These are phyloP conservation scores for Nomia melanderi DNA, from an alignment of 1,140 invertebrate species.

Conservation along the genomic window DNA sequence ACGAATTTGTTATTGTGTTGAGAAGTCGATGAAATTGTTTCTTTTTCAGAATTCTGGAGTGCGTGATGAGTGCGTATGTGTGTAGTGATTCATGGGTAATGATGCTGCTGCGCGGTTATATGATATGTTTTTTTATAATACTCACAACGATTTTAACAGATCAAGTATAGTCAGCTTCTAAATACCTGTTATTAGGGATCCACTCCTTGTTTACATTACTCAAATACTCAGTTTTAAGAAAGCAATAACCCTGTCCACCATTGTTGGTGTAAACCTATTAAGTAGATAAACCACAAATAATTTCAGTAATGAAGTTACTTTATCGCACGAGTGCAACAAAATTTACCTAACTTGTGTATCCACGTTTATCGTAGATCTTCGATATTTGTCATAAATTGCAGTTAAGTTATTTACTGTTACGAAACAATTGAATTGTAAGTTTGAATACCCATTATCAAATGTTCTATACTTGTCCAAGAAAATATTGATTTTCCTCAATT, in stretches of 20 bases:
- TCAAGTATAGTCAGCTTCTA: not conserved
- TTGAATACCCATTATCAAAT: not conserved
- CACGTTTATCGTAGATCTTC: not conserved
- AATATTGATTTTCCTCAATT: not conserved
- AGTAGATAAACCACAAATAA: not conserved
- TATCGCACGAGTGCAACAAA: not conserved
- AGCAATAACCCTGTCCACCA: not conserved
- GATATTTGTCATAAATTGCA: not conserved
- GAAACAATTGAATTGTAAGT: not conserved
- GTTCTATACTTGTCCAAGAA: not conserved
- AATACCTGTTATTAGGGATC: not conserved
- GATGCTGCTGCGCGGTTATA: not conserved
- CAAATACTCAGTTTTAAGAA: not conserved
- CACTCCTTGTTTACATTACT: not conserved
- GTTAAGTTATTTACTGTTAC: too few species aligned
- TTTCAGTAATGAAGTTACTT: not conserved
- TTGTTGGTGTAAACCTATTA: not conserved
- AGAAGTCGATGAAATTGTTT: not conserved
- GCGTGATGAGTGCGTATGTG: not conserved
- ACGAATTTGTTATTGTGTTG: conserved; percentile 13
- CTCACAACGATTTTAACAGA: not conserved
- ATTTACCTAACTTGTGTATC: not conserved
- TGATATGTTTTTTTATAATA: conserved; percentile 12
- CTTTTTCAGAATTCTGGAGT: not conserved
- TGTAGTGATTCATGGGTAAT: not conserved